Percentiles rank a stretch among this genome's conserved stretches.
Evolutionary conservation across 2,113 vertebrate genomes (phyloP).

Genomic region (Daboia siamensis): DNA sequence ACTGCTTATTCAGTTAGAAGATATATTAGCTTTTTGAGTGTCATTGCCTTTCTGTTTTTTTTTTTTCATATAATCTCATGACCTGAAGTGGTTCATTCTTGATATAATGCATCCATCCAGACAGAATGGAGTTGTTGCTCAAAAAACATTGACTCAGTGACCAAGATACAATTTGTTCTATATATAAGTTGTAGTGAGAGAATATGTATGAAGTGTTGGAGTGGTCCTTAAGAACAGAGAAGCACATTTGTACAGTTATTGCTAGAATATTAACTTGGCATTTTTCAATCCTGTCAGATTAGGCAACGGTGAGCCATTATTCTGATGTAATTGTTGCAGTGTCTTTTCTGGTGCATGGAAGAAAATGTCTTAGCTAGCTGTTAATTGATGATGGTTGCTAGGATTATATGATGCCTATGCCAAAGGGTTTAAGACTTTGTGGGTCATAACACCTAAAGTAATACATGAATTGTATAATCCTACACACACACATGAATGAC

Average conservation of each 20-base stretch:
- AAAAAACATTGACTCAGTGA: background rate
- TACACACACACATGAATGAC: background rate
- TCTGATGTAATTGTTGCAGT: background rate
- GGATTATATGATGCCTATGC: background rate
- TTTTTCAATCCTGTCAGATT: background rate
- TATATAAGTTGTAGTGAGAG: background rate
- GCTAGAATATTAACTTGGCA: background rate
- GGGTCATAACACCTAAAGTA: background rate
- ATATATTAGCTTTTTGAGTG: background rate
- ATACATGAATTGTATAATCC: background rate
- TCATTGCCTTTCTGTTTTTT: background rate
- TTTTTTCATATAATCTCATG: background rate
- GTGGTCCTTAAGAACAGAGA: background rate
- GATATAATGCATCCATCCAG: background rate
- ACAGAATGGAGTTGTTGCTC: background rate
- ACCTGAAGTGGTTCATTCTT: background rate
- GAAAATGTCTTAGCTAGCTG: background rate
- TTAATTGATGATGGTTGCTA: background rate
- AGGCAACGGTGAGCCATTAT: background rate
- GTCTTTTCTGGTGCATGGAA: background rate
- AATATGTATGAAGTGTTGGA: background rate
- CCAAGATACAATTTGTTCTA: background rate
- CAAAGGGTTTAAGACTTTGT: background rate
- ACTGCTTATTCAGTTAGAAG: background rate
- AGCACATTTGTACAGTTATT: background rate